These are phyloP conservation scores for Dinomys branickii DNA, from an alignment of 2,113 vertebrate species.

Conservation along the genomic window DNA sequence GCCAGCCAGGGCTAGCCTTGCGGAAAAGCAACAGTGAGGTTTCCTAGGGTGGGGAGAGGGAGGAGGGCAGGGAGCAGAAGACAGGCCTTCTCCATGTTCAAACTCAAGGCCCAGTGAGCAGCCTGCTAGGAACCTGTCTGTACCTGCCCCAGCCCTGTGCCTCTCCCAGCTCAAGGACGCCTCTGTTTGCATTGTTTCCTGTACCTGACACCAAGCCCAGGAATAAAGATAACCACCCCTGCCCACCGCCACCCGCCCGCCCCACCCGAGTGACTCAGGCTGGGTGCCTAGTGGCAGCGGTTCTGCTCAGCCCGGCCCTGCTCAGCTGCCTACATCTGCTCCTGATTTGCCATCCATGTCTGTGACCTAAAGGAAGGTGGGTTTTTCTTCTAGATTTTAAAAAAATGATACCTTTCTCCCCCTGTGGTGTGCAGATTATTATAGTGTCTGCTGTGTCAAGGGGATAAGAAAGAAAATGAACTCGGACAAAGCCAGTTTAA, in stretches of 20 bases:
- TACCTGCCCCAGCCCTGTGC: conserved; percentile 80
- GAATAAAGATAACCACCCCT: conserved; percentile 84
- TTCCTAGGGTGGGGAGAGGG: background rate
- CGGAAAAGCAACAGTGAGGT: background rate
- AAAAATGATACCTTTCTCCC: conserved; percentile 18
- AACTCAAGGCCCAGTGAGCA: background rate
- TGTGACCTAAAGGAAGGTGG: conserved; percentile 72
- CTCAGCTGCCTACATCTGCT: conserved; percentile 82
- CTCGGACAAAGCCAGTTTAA: conserved; percentile 60
- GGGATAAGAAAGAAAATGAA: conserved; percentile 59
- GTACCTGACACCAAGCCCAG: conserved; percentile 83
- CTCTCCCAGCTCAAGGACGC: conserved; percentile 83
- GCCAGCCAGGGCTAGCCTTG: conserved; percentile 49
- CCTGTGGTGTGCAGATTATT: conserved; percentile 69
- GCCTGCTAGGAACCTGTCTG: conserved; percentile 79
- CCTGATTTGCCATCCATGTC: conserved; percentile 83
- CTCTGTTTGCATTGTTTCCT: conserved; percentile 84
- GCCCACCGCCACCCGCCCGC: conserved; percentile 69
- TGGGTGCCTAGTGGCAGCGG: conserved; percentile 67
- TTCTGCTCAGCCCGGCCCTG: conserved; percentile 40
- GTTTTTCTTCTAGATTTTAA: conserved; percentile 13
- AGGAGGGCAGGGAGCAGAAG: background rate
- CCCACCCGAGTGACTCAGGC: conserved; percentile 83
- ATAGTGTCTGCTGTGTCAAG: conserved; percentile 48
- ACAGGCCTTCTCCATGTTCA: background rate